phyloP scores from a whole-genome alignment of 1,140 invertebrate genomes.

The Xylocopa sonorina region DNA sequence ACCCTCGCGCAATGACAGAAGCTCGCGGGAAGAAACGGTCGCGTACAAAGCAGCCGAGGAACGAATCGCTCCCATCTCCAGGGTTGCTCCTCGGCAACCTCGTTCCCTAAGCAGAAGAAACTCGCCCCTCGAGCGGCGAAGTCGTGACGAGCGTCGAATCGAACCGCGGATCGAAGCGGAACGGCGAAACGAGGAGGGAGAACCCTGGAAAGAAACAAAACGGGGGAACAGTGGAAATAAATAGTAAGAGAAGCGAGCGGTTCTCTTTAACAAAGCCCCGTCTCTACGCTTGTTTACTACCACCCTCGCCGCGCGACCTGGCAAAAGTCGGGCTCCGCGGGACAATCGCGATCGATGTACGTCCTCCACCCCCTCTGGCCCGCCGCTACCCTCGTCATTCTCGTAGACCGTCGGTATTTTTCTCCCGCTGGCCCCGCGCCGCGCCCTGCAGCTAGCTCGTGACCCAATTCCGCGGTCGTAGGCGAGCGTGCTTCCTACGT shows the following conservation, averaged over 20 bases:
- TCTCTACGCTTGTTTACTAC: slow-evolving; percentile 42
- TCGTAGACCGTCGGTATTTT: slow-evolving; percentile 55
- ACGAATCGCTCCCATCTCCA: too few relatives aligned
- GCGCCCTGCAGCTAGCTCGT: slow-evolving; percentile 29
- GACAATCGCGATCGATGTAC: slow-evolving; percentile 50
- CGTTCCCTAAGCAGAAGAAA: not conserved
- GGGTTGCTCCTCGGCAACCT: not conserved
- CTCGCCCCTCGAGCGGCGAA: not conserved
- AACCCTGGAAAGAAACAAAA: not conserved
- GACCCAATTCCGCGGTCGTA: slow-evolving; percentile 60
- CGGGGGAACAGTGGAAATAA: not conserved
- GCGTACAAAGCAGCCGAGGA: too few relatives aligned
- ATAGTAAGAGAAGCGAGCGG: not conserved
- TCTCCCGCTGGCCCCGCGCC: slow-evolving; percentile 29
- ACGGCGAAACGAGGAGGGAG: not conserved
- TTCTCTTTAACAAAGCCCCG: slow-evolving; percentile 32
- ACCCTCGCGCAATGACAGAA: too few relatives aligned
- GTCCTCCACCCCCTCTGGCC: too few relatives aligned
- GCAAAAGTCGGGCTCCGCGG: slow-evolving; percentile 48
- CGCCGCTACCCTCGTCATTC: slow-evolving; percentile 30
- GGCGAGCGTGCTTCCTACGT: slow-evolving; percentile 45
- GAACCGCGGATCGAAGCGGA: not conserved
- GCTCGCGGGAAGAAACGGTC: too few relatives aligned
- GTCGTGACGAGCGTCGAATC: not conserved
- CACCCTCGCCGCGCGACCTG: slow-evolving; percentile 10